Evolutionary conservation across 2,888 invertebrate genomes (phyloP), one percentile per base, ranked within the genome.

Genomic region (Gerosis bhagava): DNA sequence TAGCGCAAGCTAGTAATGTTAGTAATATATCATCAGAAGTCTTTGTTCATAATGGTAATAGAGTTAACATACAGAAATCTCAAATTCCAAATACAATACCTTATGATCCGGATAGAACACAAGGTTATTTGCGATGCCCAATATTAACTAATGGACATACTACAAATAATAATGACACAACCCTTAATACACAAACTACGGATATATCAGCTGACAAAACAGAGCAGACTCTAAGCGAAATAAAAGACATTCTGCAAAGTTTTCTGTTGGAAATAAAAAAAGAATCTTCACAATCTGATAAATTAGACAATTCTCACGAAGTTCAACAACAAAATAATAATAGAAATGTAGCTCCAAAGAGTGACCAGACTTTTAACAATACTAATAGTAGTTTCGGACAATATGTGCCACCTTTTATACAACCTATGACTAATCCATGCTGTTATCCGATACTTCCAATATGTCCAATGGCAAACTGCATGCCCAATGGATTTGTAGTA

Each of bases 241-340:
- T 87, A 37, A 87, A 87, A 64, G 73, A 82, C 43, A 79, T 86
- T 36, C 63, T 87, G 7, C 82, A 83, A 63, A 77, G 49, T 42
- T 87, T 87, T 51, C 59, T 87, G 35, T 67, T 73, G 29, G 84
- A 87, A 66, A 79, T 87, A 48, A 87, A 84, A 51, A 83, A 77
- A 56, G 82, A 83, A 52, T 61, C 72, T 1, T 65, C 66, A 7
- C 68, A 70, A 29, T 22, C 45, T 19, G 49, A 43, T 5, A 70
- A n/a, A n/a, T n/a, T 69, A 50, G 49, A 24, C 62, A 63, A 26
- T 19, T 19, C 6, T 8, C 28, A 64, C 58, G 13, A 10, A 8
- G 6, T 7, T 10, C 17, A 17, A 10, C 21, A 65, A 63, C 31
- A 47, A 53, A 7, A 24, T 1, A 29, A 41, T n/a, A 24, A n/a